Percentiles rank a stretch among this genome's conserved stretches.
phyloP scores from a whole-genome alignment of 1,140 invertebrate genomes.

The Helicorthomorpha holstii region DNA sequence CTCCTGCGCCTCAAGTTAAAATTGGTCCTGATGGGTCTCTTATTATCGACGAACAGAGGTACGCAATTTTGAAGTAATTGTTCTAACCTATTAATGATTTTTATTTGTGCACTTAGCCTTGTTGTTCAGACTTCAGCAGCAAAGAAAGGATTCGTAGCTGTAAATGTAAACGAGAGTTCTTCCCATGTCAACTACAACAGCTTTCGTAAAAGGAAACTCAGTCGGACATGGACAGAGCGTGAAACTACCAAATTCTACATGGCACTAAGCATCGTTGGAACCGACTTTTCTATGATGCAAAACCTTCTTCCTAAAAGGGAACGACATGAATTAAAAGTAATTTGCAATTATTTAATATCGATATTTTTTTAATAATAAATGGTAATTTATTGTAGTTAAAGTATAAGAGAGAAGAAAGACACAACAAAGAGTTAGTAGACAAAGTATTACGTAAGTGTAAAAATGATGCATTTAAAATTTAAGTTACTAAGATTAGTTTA shows the following conservation, averaged over 20 bases:
- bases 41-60: conserved; percentile 68
- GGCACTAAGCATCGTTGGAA: conserved; percentile 68
- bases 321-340: conserved; percentile 53
- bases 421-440: conserved; percentile 34
- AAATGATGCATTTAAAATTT: too few species aligned
- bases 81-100: conserved; percentile 6
- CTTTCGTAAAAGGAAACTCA: conserved; percentile 29
- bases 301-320: conserved; percentile 58
- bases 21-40: conserved; percentile 71
- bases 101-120: conserved; percentile 12
- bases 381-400: conserved; percentile 30
- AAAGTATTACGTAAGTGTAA: conserved; percentile 31
- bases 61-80: conserved; percentile 24
- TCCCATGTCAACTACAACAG: conserved; percentile 32
- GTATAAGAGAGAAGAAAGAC: conserved; percentile 44
- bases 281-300: conserved; percentile 75
- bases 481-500: too few species aligned
- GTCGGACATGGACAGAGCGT: conserved; percentile 21
- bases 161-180: conserved; percentile 44
- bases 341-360: conserved; percentile 2
- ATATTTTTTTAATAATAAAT: neutral
- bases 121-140: conserved; percentile 49
- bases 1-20: conserved; percentile 68
- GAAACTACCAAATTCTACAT: conserved; percentile 75
- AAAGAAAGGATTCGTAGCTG: conserved; percentile 39